Evolutionary conservation across 2,888 invertebrate genomes (phyloP).

Genomic region (Erebia palarica): DNA sequence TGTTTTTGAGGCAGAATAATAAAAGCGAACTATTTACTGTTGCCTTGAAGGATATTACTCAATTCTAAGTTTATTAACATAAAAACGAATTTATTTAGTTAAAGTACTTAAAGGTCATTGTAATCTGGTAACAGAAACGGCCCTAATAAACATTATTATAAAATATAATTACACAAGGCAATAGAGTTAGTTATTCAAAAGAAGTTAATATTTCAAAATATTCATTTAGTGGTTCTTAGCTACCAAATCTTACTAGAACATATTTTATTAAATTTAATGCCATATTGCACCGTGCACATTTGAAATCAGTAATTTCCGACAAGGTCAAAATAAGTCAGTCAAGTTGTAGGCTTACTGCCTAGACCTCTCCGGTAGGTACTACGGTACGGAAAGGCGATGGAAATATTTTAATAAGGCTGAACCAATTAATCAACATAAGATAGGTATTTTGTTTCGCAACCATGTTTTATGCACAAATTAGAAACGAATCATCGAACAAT

Average conservation of each 20-base stretch:
- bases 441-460: conserved; percentile 13
- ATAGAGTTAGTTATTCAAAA: not conserved
- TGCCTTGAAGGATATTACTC: too few species aligned
- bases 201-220: not conserved
- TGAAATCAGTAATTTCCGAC: conserved; percentile 39
- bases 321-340: conserved; percentile 43
- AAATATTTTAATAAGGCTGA: conserved; percentile 30
- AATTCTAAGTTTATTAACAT: too few species aligned
- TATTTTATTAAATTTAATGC: conserved; percentile 2
- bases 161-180: not conserved
- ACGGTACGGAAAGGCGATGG: conserved; percentile 29
- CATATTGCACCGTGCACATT: conserved; percentile 36
- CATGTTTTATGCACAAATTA: conserved; percentile 6
- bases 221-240: not conserved
- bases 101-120: too few species aligned
- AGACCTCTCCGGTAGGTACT: conserved; percentile 32
- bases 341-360: conserved; percentile 42
- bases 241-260: conserved; percentile 13
- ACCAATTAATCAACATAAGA: conserved; percentile 18
- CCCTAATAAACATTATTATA: conserved; percentile 1
- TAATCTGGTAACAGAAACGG: not conserved
- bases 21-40: not conserved
- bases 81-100: too few species aligned
- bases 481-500: conserved; percentile 10
- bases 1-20: not conserved